Evolutionary conservation across 2,888 invertebrate genomes (phyloP), one percentile per base, ranked within the genome.

Genomic region (Ectemnius lituratus): DNA sequence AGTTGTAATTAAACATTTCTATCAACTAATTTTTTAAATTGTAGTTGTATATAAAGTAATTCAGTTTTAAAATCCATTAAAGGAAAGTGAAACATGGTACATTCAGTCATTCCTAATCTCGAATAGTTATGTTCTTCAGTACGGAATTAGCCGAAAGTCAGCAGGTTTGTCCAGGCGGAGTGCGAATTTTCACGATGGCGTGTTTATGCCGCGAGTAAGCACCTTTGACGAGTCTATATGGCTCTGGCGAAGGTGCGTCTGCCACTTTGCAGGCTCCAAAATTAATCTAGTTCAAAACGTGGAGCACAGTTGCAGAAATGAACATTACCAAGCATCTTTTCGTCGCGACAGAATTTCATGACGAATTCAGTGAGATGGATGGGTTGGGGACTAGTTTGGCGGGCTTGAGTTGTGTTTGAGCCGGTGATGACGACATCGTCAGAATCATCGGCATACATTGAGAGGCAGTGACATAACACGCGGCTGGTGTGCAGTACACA

Each of bases 381-480:
- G 1, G 11, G 46, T 5, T 14, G 11, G 28, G n/a, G 52, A 28
- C 20, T 13, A 58, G 16, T 27, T n/a, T 16, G 47, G 67, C 56
- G 58, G 67, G 75, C 46, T 47, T 60, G 61, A 62, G 20, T 37
- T 57, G 46, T 56, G 47, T 23, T 66, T 70, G 65, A 71, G 27
- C 46, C 68, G 52, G 16, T 52, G 60, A 57, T 70, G 82, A 82
- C 79, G 78, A 73, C 81, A 83, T 80, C 84, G 79, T 37, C 70
- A 62, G 62, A 79, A 76, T 78, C 82, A 81, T 84, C 75, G 75
- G 82, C 78, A 80, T 76, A 74, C 70, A 77, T 80, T 76, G 72
- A 72, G 62, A 76, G 75, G 70, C 68, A 64, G 67, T 82, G 82
- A 84, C 79, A 80, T 82, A 82, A 82, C 78, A 62, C 64, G 64